Evolutionary conservation across 2,113 vertebrate genomes (phyloP), one percentile per base, ranked within the genome.

Genomic region (Ardeotis arabs): DNA sequence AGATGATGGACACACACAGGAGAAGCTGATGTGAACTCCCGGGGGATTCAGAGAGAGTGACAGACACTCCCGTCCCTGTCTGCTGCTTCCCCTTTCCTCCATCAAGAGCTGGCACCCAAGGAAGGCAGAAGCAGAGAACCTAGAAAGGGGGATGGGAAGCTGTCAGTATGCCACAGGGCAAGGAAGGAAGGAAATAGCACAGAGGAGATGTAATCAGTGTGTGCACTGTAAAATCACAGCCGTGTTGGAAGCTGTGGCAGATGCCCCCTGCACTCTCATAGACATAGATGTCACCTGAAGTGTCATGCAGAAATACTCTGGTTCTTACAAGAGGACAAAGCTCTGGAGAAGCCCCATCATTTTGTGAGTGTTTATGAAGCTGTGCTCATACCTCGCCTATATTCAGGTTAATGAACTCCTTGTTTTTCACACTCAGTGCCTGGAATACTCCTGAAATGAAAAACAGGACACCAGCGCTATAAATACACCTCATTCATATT

Each of bases 361-460:
- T 82, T 73, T 94, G 18, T 25, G 44, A 59, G 56, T 35, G 29
- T 44, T 90, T 67, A 80, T 69, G 29, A 89, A 94, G 55, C 56
- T 24, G 35, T 24, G 68, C 29, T 73, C 96, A 15, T 98, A 98
- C 98, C 98, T 98, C 97, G 1, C 95, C 93, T 91, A 98, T 97
- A 78, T 96, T 98, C 94, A 98, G 96, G 87, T 96, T 96, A 91
- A 98, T 97, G 95, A 91, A 90, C 31, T 97, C 97, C 73, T 96
- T 93, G 95, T 77, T 93, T 96, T 95, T 89, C 20, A 2, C 39
- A 28, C 95, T 94, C 85, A 98, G 92, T 33, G 95, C 89, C 49
- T 98, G 97, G 96, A 98, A 98, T 62, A 98, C 97, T 86, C 97
- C 98, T 98, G 90, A 19, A 82, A 87, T 73, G 84, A 97, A 66